phyloP scores from a whole-genome alignment of 2,888 invertebrate species.

The Polydesmus complanatus region DNA sequence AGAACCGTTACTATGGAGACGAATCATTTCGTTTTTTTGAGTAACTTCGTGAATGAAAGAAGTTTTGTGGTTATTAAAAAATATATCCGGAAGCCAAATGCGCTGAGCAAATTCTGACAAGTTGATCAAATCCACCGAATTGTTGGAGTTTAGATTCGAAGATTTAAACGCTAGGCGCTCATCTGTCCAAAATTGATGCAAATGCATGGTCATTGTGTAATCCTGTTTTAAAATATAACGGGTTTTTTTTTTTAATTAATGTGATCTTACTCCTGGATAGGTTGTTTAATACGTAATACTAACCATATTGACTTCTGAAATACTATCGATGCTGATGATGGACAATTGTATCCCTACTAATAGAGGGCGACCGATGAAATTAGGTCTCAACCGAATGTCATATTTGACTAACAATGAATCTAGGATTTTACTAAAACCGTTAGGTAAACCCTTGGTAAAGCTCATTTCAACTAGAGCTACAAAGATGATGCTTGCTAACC shows the following conservation, averaged over 20 bases:
- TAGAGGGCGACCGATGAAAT: slow-evolving; percentile 81
- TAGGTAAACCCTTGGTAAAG: too few species aligned
- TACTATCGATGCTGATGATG: slow-evolving; percentile 95
- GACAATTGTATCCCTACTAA: slow-evolving; percentile 94
- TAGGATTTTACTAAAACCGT: too few species aligned
- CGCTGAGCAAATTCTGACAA: slow-evolving; percentile 93
- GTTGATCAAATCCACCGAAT: slow-evolving; percentile 72
- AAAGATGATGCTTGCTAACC: too few species aligned
- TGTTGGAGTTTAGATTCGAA: slow-evolving; percentile 36
- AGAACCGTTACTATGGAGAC: slow-evolving; percentile 82
- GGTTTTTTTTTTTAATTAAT: too few species aligned
- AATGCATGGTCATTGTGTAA: slow-evolving; percentile 95
- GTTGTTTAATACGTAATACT: too few species aligned
- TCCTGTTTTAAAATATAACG: too few species aligned
- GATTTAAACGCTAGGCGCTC: slow-evolving; percentile 68
- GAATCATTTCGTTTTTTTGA: slow-evolving; percentile 91
- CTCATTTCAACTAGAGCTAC: too few species aligned
- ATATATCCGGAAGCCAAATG: slow-evolving; percentile 99
- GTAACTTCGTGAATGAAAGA: slow-evolving; percentile 92
- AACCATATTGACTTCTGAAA: slow-evolving; percentile 99
- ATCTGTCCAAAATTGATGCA: slow-evolving; percentile 99
- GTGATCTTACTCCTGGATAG: too few species aligned
- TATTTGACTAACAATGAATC: slow-evolving; percentile 54
- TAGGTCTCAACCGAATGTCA: slow-evolving; percentile 81
- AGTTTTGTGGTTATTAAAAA: slow-evolving; percentile 97